Base-by-base conservation (phyloP, 1,140 invertebrate genomes). In the Plutomurus gul region DNA sequence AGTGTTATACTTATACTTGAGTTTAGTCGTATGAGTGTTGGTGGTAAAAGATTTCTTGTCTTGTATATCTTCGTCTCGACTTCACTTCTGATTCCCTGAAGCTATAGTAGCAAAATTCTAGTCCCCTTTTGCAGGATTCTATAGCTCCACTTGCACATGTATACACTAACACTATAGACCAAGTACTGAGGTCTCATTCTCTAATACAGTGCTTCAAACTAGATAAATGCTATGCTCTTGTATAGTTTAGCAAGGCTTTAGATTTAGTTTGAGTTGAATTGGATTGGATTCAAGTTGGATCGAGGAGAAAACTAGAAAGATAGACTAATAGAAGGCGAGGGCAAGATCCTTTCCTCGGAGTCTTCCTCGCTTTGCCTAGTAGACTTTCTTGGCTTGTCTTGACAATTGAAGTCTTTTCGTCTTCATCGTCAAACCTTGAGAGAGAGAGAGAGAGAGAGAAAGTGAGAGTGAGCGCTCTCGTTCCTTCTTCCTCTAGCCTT, bases 211-310 rank as follows among this genome's bases (percentile, higher is more conserved):
- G 7, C 39, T 43, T 3, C 39, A 43, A 43, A 43, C 39, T 43
- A 43, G n/a, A n/a, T 43, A 43, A n/a, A n/a, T 43, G 10, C n/a
- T 43, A 13, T 13, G 11, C 11, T 43, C 39, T 43, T 3, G 39
- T 13, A 43, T 43, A n/a, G 22, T 25, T 33, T 65, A 33, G 56
- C 56, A n/a, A 36, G 13, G 56, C 56, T 65, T n/a, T 65, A 65
- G 27, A 65, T 65, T 65, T 65, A 65, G 56, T 65, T 65, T 65
- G 56, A 65, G 56, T 65, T 33, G 56, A 65, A 65, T 65, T 65
- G 56, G 27, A 65, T 65, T 65, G 56, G 56, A 65, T 65, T 65
- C 56, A 65, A 65, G 25, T 30, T 36, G 27, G 56, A 65, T 65
- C 36, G 56, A 27, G 56, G n/a, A n/a, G n/a, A n/a, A n/a, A 65